Base-by-base conservation (phyloP, 2,113 vertebrate species). In the Coregonus clupeaformis region DNA sequence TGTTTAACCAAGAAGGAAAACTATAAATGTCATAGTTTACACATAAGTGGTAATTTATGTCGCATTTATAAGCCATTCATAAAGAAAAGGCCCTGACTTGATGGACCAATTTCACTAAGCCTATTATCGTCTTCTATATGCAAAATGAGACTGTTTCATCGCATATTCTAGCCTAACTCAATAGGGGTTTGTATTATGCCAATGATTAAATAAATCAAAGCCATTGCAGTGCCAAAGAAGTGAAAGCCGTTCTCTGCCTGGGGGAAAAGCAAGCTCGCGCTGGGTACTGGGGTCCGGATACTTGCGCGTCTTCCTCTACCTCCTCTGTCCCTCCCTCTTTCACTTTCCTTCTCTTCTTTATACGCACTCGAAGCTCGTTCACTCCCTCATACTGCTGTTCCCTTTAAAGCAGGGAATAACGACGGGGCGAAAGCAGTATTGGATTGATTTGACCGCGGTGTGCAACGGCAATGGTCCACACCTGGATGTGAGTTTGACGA, bases 401-500 rank as follows among this genome's bases (percentile, higher is more conserved):
- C 29, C 57, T 6, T 42, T 16, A 25, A 55, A 71, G 57, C 45
- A 55, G 27, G 52, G 69, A 71, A 55, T 32, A 59, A 52, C 27
- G 14, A 59, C 69, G 20, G 69, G 52, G 52, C 49, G 27, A 52
- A 55, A 29, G 25, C 18, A 65, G 69, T 62, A 72, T 70, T 52
- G 69, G n/a, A 57, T 64, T 67, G 80, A 76, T 74, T 79, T 60
- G 62, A 68, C 70, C 69, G 68, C 42, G 60, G 25, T 64, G 22
- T 64, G 36, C 70, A 80, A 79, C 32, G 32, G 49, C 64, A 32
- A 65, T 27, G 74, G 62, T 62, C 57, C 69, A 72, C 79, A 65
- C 69, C 73, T 72, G 75, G 57, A 65, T 72, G 75, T 69, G 75
- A 60, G 78, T 75, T 67, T 73, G 72, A 70, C 73, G 72, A 29